Evolutionary conservation across 2,797 vertebrate species (phyloP).

Genomic region (Hephaestus fuliginosus): DNA sequence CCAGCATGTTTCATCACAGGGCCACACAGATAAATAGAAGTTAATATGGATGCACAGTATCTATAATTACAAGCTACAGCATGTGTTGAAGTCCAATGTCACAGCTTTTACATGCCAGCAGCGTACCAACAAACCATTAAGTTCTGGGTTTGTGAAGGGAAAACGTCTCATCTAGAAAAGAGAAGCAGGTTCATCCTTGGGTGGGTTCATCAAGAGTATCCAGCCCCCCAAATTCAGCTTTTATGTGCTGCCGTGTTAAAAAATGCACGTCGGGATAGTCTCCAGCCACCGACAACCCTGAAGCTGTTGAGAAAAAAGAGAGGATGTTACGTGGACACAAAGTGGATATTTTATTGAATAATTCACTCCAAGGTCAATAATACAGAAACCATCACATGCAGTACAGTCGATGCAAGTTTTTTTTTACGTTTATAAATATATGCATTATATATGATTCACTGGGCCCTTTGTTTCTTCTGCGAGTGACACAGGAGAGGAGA

Average conservation of each 20-base stretch:
- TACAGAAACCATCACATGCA: constrained; percentile 1
- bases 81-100: too few species aligned
- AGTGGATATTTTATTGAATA: constrained; percentile 20
- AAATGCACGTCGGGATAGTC: neutral
- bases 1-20: neutral
- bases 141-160: neutral
- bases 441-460: constrained; percentile 39
- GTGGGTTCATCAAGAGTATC: neutral
- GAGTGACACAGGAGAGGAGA: constrained; percentile 25
- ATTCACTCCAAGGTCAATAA: constrained; percentile 21
- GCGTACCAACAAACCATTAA: neutral
- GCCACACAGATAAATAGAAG: neutral
- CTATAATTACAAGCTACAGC: too few species aligned
- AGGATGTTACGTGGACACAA: neutral
- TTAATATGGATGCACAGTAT: neutral
- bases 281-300: neutral
- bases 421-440: neutral
- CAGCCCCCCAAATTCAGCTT: neutral
- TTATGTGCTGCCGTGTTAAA: neutral
- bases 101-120: too few species aligned
- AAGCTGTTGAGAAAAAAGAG: neutral
- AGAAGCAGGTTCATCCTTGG: neutral
- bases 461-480: constrained; percentile 20
- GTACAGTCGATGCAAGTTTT: constrained; percentile 2
- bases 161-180: neutral